A percentile compares a stretch with the other conserved stretches of the same genome.
These are phyloP conservation scores for Patella ulyssiponensis DNA, from an alignment of 2,888 invertebrate genomes.

Conservation along the genomic window DNA sequence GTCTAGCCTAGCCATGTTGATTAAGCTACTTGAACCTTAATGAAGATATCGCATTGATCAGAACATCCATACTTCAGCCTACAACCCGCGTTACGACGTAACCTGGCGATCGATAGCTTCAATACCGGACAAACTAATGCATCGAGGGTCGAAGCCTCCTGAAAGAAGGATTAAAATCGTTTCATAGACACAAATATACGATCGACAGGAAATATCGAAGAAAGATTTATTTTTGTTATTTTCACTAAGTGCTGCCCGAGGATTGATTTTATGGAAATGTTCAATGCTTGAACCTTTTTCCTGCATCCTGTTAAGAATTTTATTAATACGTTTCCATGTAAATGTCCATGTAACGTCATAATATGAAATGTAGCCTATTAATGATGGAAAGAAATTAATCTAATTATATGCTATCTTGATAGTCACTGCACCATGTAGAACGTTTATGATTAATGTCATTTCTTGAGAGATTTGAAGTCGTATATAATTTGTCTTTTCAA, in stretches of 20 bases:
- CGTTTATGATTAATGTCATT: too few species aligned
- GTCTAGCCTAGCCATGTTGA: slow-evolving; percentile 3
- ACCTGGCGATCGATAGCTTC: neutral
- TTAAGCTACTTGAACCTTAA: slow-evolving; percentile 8
- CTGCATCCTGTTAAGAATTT: too few species aligned
- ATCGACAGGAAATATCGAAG: neutral
- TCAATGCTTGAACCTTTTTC: neutral
- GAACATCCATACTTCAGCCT: neutral
- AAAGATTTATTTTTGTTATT: neutral
- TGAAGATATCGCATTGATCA: slow-evolving; percentile 5
- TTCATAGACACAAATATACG: neutral
- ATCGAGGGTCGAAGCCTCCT: neutral
- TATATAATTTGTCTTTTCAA: too few species aligned
- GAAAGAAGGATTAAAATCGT: neutral
- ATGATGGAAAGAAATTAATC: too few species aligned
- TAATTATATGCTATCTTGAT: too few species aligned
- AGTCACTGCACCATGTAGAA: too few species aligned
- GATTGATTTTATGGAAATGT: neutral
- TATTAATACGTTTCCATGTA: too few species aligned
- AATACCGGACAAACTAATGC: slow-evolving; percentile 5
- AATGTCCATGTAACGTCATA: too few species aligned
- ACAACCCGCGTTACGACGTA: neutral
- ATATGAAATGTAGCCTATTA: too few species aligned
- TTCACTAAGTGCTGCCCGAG: neutral
- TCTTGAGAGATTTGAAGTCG: too few species aligned